These are phyloP conservation scores for Caenorhabditis inopinata DNA, from an alignment of 1,140 invertebrate species.

Conservation along the genomic window DNA sequence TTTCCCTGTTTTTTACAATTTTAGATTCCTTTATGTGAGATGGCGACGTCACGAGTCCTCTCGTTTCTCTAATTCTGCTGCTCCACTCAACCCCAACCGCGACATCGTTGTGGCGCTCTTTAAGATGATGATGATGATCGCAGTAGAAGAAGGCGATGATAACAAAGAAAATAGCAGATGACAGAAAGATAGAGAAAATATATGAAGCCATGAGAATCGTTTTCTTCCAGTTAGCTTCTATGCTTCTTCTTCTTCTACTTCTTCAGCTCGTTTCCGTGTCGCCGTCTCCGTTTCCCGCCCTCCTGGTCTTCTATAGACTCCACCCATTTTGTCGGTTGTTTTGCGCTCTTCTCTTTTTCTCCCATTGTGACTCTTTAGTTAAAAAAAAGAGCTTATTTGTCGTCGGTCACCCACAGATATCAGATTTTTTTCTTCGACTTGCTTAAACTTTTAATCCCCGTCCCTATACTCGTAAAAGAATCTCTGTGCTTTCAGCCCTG, in stretches of 20 bases:
- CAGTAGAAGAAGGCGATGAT: not conserved
- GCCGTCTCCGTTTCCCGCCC: not conserved
- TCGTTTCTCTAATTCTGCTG: not conserved
- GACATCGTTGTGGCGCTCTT: not conserved
- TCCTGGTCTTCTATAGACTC: not conserved
- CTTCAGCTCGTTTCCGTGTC: not conserved
- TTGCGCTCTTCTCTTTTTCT: not conserved
- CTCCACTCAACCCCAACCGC: not conserved
- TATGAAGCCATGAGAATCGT: not conserved
- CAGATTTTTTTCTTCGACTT: not conserved
- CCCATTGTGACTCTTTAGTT: constrained; percentile 13
- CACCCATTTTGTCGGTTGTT: constrained; percentile 14
- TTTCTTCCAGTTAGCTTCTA: not conserved
- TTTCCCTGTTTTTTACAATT: not conserved
- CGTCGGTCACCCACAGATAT: constrained; percentile 20
- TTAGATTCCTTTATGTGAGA: not conserved
- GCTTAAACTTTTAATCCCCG: too few species aligned
- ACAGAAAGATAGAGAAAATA: not conserved
- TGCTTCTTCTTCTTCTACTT: not conserved
- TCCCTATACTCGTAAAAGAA: too few species aligned
- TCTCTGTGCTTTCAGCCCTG: too few species aligned
- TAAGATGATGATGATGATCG: constrained; percentile 13
- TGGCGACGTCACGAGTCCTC: not conserved
- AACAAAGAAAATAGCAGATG: not conserved
- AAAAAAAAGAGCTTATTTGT: not conserved